Percentiles rank a stretch among this genome's conserved stretches.
phyloP scores from a whole-genome alignment of 2,113 vertebrate species.

The Setophaga petechia region DNA sequence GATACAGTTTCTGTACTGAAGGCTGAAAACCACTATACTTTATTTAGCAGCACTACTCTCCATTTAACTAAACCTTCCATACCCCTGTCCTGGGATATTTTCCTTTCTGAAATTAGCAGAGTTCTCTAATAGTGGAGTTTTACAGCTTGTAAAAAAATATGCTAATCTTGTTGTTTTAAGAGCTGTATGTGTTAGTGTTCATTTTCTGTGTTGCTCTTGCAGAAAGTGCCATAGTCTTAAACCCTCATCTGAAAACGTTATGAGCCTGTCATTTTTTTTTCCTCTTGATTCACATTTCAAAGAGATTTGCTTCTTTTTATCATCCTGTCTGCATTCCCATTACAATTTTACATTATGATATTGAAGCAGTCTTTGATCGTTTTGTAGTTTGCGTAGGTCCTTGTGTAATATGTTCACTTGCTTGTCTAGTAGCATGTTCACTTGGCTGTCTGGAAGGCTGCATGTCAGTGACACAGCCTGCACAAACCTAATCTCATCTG shows the following conservation, averaged over 20 bases:
- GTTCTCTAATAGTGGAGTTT: neutral
- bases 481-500: slow-evolving; percentile 26
- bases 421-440: slow-evolving; percentile 43
- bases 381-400: slow-evolving; percentile 64
- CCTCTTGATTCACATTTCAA: slow-evolving; percentile 59
- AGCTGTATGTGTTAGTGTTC: neutral
- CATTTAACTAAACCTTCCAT: neutral
- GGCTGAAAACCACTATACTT: neutral
- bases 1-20: neutral
- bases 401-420: slow-evolving; percentile 48
- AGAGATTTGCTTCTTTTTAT: slow-evolving; percentile 69
- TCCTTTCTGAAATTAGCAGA: neutral
- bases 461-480: slow-evolving; percentile 39
- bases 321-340: slow-evolving; percentile 53
- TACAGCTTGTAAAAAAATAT: neutral
- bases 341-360: slow-evolving; percentile 70
- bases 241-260: slow-evolving; percentile 48
- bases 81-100: neutral
- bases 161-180: slow-evolving; percentile 15
- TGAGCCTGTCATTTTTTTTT: slow-evolving; percentile 47
- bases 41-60: neutral
- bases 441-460: slow-evolving; percentile 39
- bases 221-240: slow-evolving; percentile 26
- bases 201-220: neutral
- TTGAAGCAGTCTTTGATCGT: slow-evolving; percentile 67